Evolutionary conservation across 2,888 invertebrate species (phyloP).

Genomic region (Apotomis turbidana): DNA sequence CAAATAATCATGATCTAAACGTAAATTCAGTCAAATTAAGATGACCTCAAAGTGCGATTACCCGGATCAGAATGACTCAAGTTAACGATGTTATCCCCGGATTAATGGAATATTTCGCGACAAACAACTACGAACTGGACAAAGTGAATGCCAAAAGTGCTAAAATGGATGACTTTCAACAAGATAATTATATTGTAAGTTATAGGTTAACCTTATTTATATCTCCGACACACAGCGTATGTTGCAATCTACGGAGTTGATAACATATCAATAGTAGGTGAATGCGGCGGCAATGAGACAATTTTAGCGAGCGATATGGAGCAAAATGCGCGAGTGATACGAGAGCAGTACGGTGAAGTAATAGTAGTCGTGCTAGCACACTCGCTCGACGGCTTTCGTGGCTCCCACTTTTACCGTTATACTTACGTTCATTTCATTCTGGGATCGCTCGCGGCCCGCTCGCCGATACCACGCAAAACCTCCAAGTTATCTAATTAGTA

Average conservation of each 20-base stretch:
- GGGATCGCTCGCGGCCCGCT: slow-evolving; percentile 70
- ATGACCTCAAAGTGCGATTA: slow-evolving; percentile 56
- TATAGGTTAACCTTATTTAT: slow-evolving; percentile 40
- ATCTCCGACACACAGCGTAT: slow-evolving; percentile 42
- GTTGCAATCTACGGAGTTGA: slow-evolving; percentile 56
- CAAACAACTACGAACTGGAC: slow-evolving; percentile 65
- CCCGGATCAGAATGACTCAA: slow-evolving; percentile 67
- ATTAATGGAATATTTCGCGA: slow-evolving; percentile 72
- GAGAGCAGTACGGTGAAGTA: slow-evolving; percentile 70
- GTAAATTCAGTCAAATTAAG: slow-evolving; percentile 44
- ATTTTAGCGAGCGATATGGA: slow-evolving; percentile 35
- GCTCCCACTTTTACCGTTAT: slow-evolving; percentile 81
- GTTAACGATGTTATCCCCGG: slow-evolving; percentile 72
- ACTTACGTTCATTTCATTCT: slow-evolving; percentile 75
- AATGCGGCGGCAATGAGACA: slow-evolving; percentile 55
- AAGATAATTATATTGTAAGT: slow-evolving; percentile 73
- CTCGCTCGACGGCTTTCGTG: slow-evolving; percentile 78
- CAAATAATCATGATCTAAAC: slow-evolving; percentile 29
- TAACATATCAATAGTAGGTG: slow-evolving; percentile 61
- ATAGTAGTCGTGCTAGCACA: slow-evolving; percentile 66
- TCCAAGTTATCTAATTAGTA: slow-evolving; percentile 65
- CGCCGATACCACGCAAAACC: slow-evolving; percentile 56
- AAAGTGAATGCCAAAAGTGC: slow-evolving; percentile 56
- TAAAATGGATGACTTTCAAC: slow-evolving; percentile 73
- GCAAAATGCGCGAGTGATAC: slow-evolving; percentile 56